phyloP scores from a whole-genome alignment of 2,797 vertebrate species.

The Remorina albescens region DNA sequence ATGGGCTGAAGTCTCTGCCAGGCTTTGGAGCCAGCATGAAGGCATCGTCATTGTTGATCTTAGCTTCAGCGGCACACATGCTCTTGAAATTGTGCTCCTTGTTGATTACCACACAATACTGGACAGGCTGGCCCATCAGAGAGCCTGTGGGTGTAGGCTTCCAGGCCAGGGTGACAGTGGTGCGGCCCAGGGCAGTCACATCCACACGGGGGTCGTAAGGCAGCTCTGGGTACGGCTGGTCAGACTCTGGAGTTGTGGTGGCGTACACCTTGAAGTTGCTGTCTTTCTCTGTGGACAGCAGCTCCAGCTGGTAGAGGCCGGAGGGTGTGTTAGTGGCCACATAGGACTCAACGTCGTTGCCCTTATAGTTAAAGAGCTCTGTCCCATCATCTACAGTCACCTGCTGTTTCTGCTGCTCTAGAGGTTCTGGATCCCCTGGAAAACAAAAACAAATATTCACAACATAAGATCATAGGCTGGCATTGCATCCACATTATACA shows the following conservation, averaged over 20 bases:
- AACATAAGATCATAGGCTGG: slow-evolving; percentile 44
- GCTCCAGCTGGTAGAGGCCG: slow-evolving; percentile 95
- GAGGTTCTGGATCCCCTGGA: slow-evolving; percentile 92
- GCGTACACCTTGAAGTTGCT: slow-evolving; percentile 96
- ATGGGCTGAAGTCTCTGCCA: slow-evolving; percentile 95
- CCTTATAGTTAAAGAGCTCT: slow-evolving; percentile 95
- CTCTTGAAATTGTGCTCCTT: slow-evolving; percentile 99
- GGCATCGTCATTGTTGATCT: slow-evolving; percentile 88
- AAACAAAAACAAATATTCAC: slow-evolving; percentile 53
- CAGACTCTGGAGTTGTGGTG: slow-evolving; percentile 96
- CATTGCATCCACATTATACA: slow-evolving; percentile 2
- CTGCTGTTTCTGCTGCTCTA: slow-evolving; percentile 96
- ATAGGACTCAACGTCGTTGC: slow-evolving; percentile 96
- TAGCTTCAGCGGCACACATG: slow-evolving; percentile 96
- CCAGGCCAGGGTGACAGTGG: slow-evolving; percentile 95
- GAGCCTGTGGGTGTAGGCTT: slow-evolving; percentile 94
- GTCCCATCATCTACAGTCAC: slow-evolving; percentile 88
- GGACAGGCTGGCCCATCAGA: slow-evolving; percentile 91
- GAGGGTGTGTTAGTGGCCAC: slow-evolving; percentile 91
- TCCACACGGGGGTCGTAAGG: slow-evolving; percentile 97
- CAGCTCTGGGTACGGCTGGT: slow-evolving; percentile 96
- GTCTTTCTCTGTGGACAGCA: slow-evolving; percentile 97
- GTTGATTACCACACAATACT: slow-evolving; percentile 96
- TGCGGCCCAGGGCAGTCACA: slow-evolving; percentile 93
- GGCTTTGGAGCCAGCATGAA: slow-evolving; percentile 96